phyloP scores from a whole-genome alignment of 2,113 vertebrate genomes.

The Willisornis vidua region DNA sequence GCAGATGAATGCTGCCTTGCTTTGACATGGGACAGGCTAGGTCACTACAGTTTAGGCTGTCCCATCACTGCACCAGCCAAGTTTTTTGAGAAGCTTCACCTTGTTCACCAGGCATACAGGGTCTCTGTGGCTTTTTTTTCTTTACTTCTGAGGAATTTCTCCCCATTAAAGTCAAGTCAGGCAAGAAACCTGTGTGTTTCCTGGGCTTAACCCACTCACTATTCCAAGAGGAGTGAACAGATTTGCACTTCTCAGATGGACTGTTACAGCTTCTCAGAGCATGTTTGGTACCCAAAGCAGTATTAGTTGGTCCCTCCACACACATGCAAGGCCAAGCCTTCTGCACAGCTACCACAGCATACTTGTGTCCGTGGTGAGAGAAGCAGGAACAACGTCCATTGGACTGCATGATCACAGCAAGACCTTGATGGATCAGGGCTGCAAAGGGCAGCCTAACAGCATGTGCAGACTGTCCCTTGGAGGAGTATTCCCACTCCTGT shows the following conservation, averaged over 20 bases:
- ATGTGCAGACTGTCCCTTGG: background rate
- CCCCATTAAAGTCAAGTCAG: background rate
- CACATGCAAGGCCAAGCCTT: background rate
- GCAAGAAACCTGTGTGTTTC: background rate
- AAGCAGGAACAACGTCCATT: background rate
- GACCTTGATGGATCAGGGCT: background rate
- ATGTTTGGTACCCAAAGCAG: background rate
- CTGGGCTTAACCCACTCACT: background rate
- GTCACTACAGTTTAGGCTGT: background rate
- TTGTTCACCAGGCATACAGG: background rate
- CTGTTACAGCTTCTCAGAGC: background rate
- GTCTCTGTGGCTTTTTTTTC: background rate
- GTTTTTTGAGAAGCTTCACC: background rate
- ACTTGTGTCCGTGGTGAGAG: background rate
- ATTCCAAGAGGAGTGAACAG: background rate
- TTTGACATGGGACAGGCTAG: background rate
- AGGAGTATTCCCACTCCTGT: background rate
- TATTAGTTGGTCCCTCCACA: background rate
- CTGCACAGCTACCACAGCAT: background rate
- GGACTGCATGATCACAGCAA: background rate
- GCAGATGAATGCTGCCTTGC: accelerated
- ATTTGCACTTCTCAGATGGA: background rate
- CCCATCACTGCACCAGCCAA: background rate
- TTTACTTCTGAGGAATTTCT: background rate
- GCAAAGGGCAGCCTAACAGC: background rate